Percentiles rank a stretch among this genome's conserved stretches.
Evolutionary conservation across 2,113 vertebrate genomes (phyloP).

Genomic region (Aphelocoma coerulescens): DNA sequence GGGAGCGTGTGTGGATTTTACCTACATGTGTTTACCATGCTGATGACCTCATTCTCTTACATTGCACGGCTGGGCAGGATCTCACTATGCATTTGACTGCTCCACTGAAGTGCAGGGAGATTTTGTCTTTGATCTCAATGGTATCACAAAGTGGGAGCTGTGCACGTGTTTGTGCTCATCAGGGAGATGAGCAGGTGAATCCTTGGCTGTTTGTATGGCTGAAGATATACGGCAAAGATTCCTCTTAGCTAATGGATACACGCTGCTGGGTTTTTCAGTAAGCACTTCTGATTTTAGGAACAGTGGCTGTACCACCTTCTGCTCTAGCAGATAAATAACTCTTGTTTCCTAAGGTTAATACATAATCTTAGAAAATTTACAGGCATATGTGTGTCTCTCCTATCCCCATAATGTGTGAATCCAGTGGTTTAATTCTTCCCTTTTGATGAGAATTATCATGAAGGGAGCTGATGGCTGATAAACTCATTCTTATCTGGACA

Average conservation of each 20-base stretch:
- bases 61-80: background rate
- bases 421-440: background rate
- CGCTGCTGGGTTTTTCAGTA: accelerated
- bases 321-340: background rate
- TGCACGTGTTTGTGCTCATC: background rate
- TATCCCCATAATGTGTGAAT: background rate
- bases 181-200: background rate
- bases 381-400: background rate
- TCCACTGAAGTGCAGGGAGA: background rate
- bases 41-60: background rate
- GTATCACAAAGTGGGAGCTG: background rate
- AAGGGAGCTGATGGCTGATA: background rate
- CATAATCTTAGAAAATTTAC: background rate
- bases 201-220: background rate
- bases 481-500: background rate
- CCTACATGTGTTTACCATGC: background rate
- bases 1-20: background rate
- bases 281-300: background rate
- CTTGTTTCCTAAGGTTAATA: background rate
- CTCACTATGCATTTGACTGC: background rate
- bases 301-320: background rate
- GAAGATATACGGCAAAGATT: background rate
- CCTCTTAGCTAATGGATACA: background rate
- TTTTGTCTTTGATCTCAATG: background rate
- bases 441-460: background rate